phyloP scores from a whole-genome alignment of 1,140 invertebrate genomes.

The Teleopsis dalmanni region DNA sequence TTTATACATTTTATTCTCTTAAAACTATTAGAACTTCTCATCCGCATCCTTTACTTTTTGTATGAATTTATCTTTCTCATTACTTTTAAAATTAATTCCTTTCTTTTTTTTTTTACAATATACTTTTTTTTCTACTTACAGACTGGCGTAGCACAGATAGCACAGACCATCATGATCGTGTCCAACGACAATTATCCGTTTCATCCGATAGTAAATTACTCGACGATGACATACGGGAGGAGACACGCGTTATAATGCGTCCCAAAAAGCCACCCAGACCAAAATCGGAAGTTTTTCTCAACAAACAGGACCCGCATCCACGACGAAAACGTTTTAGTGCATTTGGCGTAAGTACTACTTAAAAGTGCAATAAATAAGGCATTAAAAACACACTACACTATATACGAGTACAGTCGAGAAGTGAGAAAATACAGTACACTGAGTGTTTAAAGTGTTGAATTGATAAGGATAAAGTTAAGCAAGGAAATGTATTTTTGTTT shows the following conservation, averaged over 20 bases:
- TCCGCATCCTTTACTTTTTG: too few species aligned
- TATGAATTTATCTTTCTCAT: background rate
- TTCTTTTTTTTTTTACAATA: background rate
- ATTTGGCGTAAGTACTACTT: slow-evolving; percentile 64
- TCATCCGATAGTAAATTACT: slow-evolving; percentile 84
- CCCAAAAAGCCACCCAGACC: slow-evolving; percentile 80
- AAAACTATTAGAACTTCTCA: too few species aligned
- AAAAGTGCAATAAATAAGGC: background rate
- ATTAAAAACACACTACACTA: background rate
- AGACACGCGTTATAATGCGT: slow-evolving; percentile 76
- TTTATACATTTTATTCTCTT: too few species aligned
- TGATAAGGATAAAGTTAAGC: too few species aligned
- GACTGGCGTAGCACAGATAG: slow-evolving; percentile 68
- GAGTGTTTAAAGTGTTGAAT: background rate
- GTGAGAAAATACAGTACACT: background rate
- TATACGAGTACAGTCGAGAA: background rate
- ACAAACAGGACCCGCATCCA: slow-evolving; percentile 52
- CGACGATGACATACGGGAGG: slow-evolving; percentile 75
- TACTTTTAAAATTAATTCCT: background rate
- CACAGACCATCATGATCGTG: slow-evolving; percentile 62
- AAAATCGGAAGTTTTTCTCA: slow-evolving; percentile 80
- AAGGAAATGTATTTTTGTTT: background rate
- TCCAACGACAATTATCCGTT: slow-evolving; percentile 79
- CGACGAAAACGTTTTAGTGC: slow-evolving; percentile 81
- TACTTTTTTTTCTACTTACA: slow-evolving; percentile 40